Base-by-base conservation (phyloP, 64 coral and sea anemone genomes). In the Trachythela sp. region DNA sequence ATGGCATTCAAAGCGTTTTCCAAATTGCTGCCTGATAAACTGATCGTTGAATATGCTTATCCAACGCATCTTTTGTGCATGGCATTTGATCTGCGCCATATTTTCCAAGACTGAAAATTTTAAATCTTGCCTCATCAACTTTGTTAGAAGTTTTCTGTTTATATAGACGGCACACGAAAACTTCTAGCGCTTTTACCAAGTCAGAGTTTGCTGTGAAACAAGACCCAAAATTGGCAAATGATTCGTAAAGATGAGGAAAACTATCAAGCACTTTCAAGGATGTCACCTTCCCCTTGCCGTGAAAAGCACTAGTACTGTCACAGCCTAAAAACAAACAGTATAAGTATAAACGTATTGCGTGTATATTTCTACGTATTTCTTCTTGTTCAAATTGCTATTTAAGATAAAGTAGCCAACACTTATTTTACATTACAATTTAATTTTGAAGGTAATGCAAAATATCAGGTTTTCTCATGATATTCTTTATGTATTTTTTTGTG, bases 221-320 rank as follows among this genome's bases (percentile, higher is more conserved):
- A 77, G 71, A 77, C 2, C 71, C 71, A 77, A 77, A 77, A n/a
- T n/a, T n/a, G n/a, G n/a, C n/a, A n/a, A n/a, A 77, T 36, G 71
- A 77, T 77, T 77, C 71, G 71, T 33, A 77, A 77, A 77, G 17
- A 32, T 77, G 7, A 36, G 71, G 71, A 77, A 77, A 77, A 39
- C 30, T 10, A 39, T 77, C 71, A 34, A 77, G 31, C 29, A 77
- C n/a, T n/a, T n/a, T n/a, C n/a, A n/a, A n/a, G n/a, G n/a, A n/a
- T n/a, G n/a, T n/a, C n/a, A n/a, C n/a, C n/a, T n/a, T n/a, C n/a
- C n/a, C n/a, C n/a, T n/a, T n/a, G n/a, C n/a, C n/a, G n/a, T n/a
- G n/a, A n/a, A n/a, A n/a, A 15, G 48, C 48, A 49, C 48, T 49
- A 49, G 48, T 49, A 49, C 15, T 49, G 48, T 49, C 15, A 15